Evolutionary conservation across 2,888 invertebrate species (phyloP), one percentile per base, ranked within the genome.

Genomic region (Dicyrtomina minuta): DNA sequence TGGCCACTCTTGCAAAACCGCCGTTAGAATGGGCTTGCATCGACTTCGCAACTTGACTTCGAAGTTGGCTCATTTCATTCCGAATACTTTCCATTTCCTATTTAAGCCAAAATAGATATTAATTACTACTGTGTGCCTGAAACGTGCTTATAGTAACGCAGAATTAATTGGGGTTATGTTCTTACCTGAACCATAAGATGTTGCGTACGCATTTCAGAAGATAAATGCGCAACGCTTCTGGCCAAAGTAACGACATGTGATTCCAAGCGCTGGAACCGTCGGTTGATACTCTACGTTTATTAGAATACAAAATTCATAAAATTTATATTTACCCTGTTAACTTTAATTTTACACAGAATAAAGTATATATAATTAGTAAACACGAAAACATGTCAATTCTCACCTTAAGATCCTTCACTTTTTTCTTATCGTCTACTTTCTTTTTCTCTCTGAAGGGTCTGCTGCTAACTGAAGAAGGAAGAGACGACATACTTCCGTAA

Each of bases 161-260:
- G n/a, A n/a, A n/a, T n/a, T n/a, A n/a, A n/a, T n/a, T n/a, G n/a
- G n/a, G n/a, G n/a, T n/a, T n/a, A 41, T 41, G 43, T 41, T 41
- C 78, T 79, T 77, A 85, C 85, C 83, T 85, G 91, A 82, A 91
- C 90, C 84, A 93, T 89, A 70, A 92, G 85, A 81, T 92, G 93
- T 80, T 94, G 93, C 0, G 92, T 91, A 72, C 93, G 84, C 90
- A 94, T 91, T 84, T 95, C 94, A 3, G 92, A 92, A 44, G 93
- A 93, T 49, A 95, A 85, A 82, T 94, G 93, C 17, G 94, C 93
- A 24, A 95, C 93, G 58, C 92, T 93, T 70, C 93, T 85, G 0
- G 94, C 94, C 74, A 94, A 83, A 1, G 94, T 94, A 66, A 94
- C 93, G 59, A 94, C 93, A 82, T 94, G 94, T 0, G 92, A 91